Percentiles rank a stretch among this genome's conserved stretches.
These are phyloP conservation scores for Scolopax bukidnonensis DNA, from an alignment of 2,797 vertebrate species.

Conservation along the genomic window DNA sequence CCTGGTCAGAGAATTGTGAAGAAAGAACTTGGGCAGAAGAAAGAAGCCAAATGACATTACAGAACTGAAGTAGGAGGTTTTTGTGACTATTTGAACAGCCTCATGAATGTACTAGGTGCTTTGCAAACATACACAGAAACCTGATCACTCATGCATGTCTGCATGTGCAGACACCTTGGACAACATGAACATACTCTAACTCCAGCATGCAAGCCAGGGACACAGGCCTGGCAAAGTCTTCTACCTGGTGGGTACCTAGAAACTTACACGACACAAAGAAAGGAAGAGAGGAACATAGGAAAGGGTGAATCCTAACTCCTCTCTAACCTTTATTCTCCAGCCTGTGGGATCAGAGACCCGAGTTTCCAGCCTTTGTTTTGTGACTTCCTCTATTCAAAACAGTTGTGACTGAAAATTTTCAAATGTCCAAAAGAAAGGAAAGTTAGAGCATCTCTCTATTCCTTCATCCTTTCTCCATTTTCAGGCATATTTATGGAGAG, in stretches of 20 bases:
- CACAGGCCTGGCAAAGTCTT: not conserved
- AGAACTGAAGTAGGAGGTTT: not conserved
- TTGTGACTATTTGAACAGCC: not conserved
- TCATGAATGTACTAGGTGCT: not conserved
- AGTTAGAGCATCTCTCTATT: not conserved
- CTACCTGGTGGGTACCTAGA: not conserved
- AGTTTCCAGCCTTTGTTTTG: conserved; percentile 4
- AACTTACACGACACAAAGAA: not conserved
- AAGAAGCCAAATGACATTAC: not conserved
- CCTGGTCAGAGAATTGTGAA: not conserved
- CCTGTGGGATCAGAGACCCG: not conserved
- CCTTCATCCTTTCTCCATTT: not conserved
- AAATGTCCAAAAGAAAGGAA: not conserved
- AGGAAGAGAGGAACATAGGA: not conserved
- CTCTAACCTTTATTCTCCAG: not conserved
- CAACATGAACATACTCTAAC: not conserved
- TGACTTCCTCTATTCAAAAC: not conserved
- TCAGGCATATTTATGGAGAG: not conserved
- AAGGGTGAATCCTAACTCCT: not conserved
- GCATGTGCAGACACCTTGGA: rapidly evolving
- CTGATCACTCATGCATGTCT: rapidly evolving
- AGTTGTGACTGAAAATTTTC: not conserved
- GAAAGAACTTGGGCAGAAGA: not conserved
- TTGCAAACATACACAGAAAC: not conserved
- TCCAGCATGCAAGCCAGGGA: not conserved